A percentile compares a stretch with the other conserved stretches of the same genome.
phyloP scores from a whole-genome alignment of 2,113 vertebrate genomes.

The Procavia capensis region DNA sequence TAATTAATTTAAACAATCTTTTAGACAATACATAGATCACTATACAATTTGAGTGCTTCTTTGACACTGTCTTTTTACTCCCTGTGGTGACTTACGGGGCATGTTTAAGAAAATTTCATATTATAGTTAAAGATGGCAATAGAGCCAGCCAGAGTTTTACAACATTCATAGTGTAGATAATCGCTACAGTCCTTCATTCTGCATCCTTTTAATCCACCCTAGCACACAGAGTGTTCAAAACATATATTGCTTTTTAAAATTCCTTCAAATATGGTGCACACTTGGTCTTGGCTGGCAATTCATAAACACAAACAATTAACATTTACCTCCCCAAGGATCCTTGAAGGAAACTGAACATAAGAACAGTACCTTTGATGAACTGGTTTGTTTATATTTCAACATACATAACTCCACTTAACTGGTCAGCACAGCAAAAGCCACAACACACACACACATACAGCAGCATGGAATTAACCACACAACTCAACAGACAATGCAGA shows the following conservation, averaged over 20 bases:
- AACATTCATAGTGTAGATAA: neutral
- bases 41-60: slow-evolving; percentile 81
- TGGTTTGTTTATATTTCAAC: slow-evolving; percentile 81
- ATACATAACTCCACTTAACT: slow-evolving; percentile 84
- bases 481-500: slow-evolving; percentile 87
- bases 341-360: slow-evolving; percentile 80
- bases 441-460: slow-evolving; percentile 74
- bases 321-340: slow-evolving; percentile 56
- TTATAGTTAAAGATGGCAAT: neutral
- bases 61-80: slow-evolving; percentile 73
- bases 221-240: slow-evolving; percentile 41
- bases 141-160: neutral
- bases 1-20: slow-evolving; percentile 64
- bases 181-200: slow-evolving; percentile 29
- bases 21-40: slow-evolving; percentile 78
- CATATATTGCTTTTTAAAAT: neutral
- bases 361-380: slow-evolving; percentile 85
- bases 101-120: slow-evolving; percentile 20
- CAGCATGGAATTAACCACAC: slow-evolving; percentile 84
- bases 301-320: neutral
- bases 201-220: slow-evolving; percentile 27
- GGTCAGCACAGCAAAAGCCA: slow-evolving; percentile 89
- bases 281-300: neutral
- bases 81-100: neutral
- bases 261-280: neutral